Conservation (phyloP, 1,140 invertebrate genomes). For the Littorina saxatilis region DNA sequence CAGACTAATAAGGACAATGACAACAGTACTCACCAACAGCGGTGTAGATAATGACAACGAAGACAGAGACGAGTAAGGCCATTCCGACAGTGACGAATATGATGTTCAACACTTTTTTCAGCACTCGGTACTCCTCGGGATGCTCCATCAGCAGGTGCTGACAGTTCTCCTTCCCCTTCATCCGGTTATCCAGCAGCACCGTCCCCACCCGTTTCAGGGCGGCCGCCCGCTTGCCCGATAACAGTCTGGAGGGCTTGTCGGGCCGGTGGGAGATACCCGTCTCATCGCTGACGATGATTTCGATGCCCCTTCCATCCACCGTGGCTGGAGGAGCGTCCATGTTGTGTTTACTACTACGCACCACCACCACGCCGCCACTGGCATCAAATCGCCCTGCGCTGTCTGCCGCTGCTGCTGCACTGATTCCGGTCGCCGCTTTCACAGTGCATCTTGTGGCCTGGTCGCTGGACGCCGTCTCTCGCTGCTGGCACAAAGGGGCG, state of each 20-base stretch:
- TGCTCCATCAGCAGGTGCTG: slow-evolving; percentile 44
- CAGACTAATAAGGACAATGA: background rate
- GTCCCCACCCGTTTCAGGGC: slow-evolving; percentile 45
- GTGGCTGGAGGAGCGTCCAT: background rate
- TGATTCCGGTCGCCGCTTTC: background rate
- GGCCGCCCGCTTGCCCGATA: slow-evolving; percentile 45
- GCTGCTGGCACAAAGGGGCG: no score
- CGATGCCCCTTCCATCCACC: slow-evolving; percentile 52
- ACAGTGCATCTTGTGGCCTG: no score
- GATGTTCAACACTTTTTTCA: slow-evolving; percentile 56
- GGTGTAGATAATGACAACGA: slow-evolving; percentile 57
- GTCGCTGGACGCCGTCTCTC: no score
- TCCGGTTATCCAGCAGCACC: slow-evolving; percentile 52
- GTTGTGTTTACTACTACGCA: background rate
- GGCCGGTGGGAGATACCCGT: slow-evolving; percentile 38
- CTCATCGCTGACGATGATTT: slow-evolving; percentile 54
- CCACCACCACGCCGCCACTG: background rate
- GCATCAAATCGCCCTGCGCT: no score
- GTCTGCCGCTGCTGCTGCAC: background rate
- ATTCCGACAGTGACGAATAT: slow-evolving; percentile 55
- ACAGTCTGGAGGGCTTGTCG: background rate
- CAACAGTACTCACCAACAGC: slow-evolving; percentile 45
- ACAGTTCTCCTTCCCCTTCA: slow-evolving; percentile 45
- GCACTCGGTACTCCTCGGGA: slow-evolving; percentile 54
- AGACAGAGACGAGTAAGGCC: slow-evolving; percentile 51